Evolutionary conservation across 2,113 vertebrate species (phyloP).

Genomic region (Hippotragus niger): DNA sequence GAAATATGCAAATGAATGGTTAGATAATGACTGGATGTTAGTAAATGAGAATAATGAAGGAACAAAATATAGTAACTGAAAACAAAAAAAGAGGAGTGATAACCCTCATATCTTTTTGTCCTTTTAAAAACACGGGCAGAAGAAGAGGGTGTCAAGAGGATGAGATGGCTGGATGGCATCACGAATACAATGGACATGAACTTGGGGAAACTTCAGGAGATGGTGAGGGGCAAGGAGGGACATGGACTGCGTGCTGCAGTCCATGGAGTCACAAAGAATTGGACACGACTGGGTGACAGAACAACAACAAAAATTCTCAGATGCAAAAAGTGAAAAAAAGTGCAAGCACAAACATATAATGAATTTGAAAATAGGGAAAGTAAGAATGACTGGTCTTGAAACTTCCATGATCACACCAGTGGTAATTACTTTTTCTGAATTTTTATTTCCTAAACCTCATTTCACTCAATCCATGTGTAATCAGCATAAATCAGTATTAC

Average conservation of each 20-base stretch:
- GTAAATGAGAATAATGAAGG: background rate
- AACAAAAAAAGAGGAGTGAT: background rate
- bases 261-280: background rate
- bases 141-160: background rate
- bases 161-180: background rate
- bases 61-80: background rate
- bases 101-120: background rate
- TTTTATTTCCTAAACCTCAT: background rate
- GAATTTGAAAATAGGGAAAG: background rate
- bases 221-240: background rate
- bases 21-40: background rate
- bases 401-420: background rate
- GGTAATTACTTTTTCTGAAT: background rate
- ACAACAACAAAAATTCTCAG: background rate
- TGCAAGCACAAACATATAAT: background rate
- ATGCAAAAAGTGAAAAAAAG: background rate
- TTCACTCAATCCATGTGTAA: background rate
- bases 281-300: background rate
- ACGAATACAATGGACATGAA: background rate
- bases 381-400: background rate
- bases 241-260: background rate
- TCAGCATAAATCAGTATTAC: background rate
- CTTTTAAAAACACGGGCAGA: background rate
- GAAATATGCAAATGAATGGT: background rate
- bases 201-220: background rate